These are phyloP conservation scores for Saiga tatarica DNA, from an alignment of 2,113 vertebrate species.

Conservation along the genomic window DNA sequence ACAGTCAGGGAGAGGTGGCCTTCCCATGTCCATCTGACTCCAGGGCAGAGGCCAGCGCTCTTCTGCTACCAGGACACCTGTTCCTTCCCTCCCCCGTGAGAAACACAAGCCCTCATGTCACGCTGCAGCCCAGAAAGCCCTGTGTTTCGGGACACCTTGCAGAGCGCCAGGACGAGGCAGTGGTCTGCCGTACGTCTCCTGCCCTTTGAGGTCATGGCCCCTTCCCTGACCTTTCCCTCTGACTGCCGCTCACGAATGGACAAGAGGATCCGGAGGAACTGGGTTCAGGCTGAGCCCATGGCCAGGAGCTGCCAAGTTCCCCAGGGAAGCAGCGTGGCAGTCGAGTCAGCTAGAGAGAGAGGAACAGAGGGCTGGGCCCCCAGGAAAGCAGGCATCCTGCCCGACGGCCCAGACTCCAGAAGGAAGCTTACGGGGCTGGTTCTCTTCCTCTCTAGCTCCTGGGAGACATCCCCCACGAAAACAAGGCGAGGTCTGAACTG, in stretches of 20 bases:
- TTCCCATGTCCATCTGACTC: not conserved
- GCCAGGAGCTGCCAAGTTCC: not conserved
- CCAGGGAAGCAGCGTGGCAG: not conserved
- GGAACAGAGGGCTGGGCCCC: not conserved
- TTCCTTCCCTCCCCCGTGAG: not conserved
- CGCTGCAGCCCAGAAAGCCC: not conserved
- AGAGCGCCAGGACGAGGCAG: rapidly evolving
- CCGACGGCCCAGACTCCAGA: not conserved
- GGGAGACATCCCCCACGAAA: not conserved
- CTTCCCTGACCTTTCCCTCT: not conserved
- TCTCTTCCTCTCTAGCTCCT: not conserved
- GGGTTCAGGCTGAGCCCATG: not conserved
- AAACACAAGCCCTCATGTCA: not conserved
- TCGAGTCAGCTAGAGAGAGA: not conserved
- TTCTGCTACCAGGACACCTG: not conserved
- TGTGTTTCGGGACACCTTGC: not conserved
- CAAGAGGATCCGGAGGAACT: not conserved
- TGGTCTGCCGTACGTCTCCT: not conserved
- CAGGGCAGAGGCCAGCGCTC: not conserved
- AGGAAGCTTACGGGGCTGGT: not conserved
- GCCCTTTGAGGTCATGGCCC: not conserved
- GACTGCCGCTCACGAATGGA: not conserved
- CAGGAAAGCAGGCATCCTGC: not conserved
- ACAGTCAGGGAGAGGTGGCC: not conserved
- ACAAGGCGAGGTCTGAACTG: not conserved